Evolutionary conservation across 2,113 vertebrate species (phyloP).

Genomic region (Saguinus imperator): DNA sequence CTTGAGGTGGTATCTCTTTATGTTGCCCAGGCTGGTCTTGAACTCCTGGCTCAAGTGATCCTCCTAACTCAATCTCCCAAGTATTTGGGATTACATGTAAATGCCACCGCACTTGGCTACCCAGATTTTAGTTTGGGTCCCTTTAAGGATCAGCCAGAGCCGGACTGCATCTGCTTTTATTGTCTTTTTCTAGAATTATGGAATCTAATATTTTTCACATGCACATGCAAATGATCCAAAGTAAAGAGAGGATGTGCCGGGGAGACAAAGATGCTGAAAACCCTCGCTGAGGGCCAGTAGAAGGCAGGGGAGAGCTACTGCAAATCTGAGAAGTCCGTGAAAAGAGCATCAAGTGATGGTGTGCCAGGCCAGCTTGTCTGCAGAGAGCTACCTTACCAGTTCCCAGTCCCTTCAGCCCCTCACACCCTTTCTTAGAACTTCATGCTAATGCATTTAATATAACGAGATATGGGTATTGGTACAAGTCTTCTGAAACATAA

Average conservation of each 20-base stretch:
- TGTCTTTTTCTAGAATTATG: background rate
- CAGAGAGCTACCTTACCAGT: too few species aligned
- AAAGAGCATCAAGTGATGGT: background rate
- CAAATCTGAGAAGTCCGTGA: background rate
- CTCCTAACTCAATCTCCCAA: too few species aligned
- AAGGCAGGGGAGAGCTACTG: background rate
- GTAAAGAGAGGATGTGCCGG: background rate
- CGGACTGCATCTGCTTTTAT: background rate
- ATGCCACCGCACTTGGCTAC: too few species aligned
- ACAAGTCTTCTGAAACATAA: background rate
- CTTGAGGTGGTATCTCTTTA: too few species aligned
- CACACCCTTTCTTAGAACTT: background rate
- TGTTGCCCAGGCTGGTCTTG: too few species aligned
- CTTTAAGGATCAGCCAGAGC: background rate
- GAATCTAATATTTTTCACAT: background rate
- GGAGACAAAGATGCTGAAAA: background rate
- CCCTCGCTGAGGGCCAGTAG: rapidly evolving
- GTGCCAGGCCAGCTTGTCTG: background rate
- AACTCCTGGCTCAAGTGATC: too few species aligned
- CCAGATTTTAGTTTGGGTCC: background rate
- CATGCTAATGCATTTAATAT: background rate
- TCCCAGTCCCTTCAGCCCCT: background rate
- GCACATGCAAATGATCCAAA: background rate
- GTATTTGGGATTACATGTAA: too few species aligned
- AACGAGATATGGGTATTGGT: background rate